Conservation (phyloP, 2,113 vertebrate species). For the Verasper variegatus region DNA sequence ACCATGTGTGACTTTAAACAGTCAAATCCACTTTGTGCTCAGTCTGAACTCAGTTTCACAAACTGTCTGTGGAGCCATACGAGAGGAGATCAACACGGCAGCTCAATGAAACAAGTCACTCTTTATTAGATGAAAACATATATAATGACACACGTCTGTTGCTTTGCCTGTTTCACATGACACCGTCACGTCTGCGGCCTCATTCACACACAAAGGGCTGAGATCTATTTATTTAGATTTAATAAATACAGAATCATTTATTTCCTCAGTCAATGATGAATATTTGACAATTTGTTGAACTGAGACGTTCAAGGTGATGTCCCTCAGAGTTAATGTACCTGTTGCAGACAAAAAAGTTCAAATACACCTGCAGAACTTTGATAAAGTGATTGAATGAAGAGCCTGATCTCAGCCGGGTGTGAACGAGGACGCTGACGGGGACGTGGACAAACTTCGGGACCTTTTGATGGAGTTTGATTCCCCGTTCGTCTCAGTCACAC, state of each 20-base stretch:
- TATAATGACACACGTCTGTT: constrained; percentile 63
- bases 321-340: too few species aligned
- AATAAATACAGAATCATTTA: too few species aligned
- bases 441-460: too few species aligned
- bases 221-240: not conserved
- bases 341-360: too few species aligned
- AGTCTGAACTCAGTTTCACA: not conserved
- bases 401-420: not conserved
- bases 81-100: not conserved
- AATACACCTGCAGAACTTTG: not conserved
- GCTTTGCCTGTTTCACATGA: constrained; percentile 18
- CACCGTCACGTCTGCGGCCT: not conserved
- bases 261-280: too few species aligned
- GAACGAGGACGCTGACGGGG: not conserved
- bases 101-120: constrained; percentile 62
- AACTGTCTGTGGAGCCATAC: too few species aligned
- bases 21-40: too few species aligned
- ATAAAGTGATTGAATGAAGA: not conserved
- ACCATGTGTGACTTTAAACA: too few species aligned
- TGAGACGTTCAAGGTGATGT: too few species aligned
- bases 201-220: constrained; percentile 1
- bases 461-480: not conserved
- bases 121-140: constrained; percentile 80
- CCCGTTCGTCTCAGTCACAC: too few species aligned
- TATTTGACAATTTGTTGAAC: too few species aligned